These are phyloP conservation scores for Semnornis frantzii DNA, from an alignment of 2,113 vertebrate genomes.

Conservation along the genomic window DNA sequence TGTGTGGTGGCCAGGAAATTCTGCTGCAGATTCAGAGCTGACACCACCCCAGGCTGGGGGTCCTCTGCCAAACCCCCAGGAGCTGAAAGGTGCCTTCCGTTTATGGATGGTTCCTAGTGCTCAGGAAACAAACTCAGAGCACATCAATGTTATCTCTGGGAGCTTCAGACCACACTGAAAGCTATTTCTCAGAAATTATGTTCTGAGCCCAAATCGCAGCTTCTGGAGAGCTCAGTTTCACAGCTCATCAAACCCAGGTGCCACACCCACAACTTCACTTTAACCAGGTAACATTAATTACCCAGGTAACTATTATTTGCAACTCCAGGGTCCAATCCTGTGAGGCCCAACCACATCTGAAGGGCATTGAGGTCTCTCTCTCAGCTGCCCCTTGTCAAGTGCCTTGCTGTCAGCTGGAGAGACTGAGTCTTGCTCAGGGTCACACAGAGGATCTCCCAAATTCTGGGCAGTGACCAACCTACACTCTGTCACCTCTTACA, in stretches of 20 bases:
- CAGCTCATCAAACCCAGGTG: not conserved
- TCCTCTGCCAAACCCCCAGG: accelerated
- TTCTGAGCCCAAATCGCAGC: not conserved
- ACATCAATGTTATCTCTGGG: accelerated
- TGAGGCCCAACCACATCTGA: not conserved
- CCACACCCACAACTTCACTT: not conserved
- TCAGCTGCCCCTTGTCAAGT: not conserved
- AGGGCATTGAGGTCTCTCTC: accelerated
- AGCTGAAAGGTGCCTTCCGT: accelerated
- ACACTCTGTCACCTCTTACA: accelerated
- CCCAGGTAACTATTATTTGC: not conserved
- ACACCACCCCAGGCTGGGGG: accelerated
- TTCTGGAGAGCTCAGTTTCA: not conserved
- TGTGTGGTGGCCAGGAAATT: accelerated
- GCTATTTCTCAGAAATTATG: accelerated
- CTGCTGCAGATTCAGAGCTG: accelerated
- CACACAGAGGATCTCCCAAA: not conserved
- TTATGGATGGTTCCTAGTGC: accelerated
- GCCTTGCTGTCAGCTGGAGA: not conserved
- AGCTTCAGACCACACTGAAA: not conserved
- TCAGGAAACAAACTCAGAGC: no score
- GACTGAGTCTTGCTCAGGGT: not conserved
- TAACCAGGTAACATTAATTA: not conserved
- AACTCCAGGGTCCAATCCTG: not conserved
- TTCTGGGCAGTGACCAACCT: not conserved